phyloP scores from a whole-genome alignment of 2,113 vertebrate genomes.

The Pterocles orientalis region DNA sequence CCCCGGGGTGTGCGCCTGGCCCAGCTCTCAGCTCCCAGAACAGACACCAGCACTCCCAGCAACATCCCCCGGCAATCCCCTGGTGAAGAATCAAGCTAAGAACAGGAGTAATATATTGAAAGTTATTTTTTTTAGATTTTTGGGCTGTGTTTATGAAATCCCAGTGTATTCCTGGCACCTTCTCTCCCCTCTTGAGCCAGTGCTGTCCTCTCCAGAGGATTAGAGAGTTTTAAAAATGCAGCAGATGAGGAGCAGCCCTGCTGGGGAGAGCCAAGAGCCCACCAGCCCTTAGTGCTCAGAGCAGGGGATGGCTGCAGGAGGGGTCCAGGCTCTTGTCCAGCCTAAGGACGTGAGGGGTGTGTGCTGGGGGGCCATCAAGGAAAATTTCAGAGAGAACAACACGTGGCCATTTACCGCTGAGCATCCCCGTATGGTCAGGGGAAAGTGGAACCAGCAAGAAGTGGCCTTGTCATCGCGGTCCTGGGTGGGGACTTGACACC shows the following conservation, averaged over 20 bases:
- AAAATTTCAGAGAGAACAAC: neutral
- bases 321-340: neutral
- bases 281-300: neutral
- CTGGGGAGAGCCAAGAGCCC: neutral
- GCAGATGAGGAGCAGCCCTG: neutral
- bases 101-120: neutral
- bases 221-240: neutral
- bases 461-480: neutral
- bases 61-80: neutral
- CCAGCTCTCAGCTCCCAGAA: neutral
- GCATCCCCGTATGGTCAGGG: neutral
- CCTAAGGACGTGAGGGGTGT: rapidly evolving
- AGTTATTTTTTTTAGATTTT: neutral
- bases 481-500: slow-evolving; percentile 6
- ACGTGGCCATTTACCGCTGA: neutral
- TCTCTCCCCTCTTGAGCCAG: neutral
- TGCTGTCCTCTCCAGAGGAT: neutral
- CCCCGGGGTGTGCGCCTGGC: neutral
- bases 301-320: neutral
- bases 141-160: neutral
- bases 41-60: neutral
- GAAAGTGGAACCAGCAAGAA: slow-evolving; percentile 3
- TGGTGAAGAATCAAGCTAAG: neutral
- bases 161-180: neutral
- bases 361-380: neutral